Evolutionary conservation across 2,888 invertebrate genomes (phyloP).

Genomic region (Sarcophaga subvicina): DNA sequence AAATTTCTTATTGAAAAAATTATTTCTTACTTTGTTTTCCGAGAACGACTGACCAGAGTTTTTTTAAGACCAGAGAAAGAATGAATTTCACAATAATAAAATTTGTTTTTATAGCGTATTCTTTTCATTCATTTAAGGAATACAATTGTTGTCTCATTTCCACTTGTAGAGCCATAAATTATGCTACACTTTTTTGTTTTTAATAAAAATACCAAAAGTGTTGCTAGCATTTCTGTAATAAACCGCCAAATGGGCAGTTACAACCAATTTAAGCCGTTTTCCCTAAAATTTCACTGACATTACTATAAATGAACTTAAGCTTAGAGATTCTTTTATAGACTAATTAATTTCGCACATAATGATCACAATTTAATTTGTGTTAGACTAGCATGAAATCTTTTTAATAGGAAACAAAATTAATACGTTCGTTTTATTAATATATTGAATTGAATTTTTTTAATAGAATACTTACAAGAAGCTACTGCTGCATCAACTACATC

Average conservation of each 20-base stretch:
- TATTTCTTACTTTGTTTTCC: neutral
- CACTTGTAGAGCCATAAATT: constrained; percentile 39
- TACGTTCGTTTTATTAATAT: neutral
- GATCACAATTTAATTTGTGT: neutral
- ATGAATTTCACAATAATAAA: constrained; percentile 61
- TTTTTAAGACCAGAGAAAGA: constrained; percentile 5
- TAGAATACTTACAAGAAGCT: constrained; percentile 78
- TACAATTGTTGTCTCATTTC: constrained; percentile 48
- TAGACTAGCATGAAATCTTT: neutral
- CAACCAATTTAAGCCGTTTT: neutral
- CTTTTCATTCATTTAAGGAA: constrained; percentile 7
- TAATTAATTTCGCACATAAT: neutral
- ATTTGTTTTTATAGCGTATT: neutral
- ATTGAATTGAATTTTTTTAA: constrained; percentile 2
- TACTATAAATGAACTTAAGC: neutral
- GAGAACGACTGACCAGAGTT: neutral
- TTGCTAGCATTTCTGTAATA: neutral
- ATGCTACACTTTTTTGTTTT: constrained; percentile 41
- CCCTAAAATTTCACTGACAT: constrained; percentile 3
- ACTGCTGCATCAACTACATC: constrained; percentile 73
- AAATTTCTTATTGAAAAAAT: neutral
- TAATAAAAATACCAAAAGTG: neutral
- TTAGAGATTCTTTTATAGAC: constrained; percentile 10
- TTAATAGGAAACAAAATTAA: neutral
- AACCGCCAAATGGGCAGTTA: neutral